Evolutionary conservation across 1,140 invertebrate genomes (phyloP).

Genomic region (Sesamia nonagrioides): DNA sequence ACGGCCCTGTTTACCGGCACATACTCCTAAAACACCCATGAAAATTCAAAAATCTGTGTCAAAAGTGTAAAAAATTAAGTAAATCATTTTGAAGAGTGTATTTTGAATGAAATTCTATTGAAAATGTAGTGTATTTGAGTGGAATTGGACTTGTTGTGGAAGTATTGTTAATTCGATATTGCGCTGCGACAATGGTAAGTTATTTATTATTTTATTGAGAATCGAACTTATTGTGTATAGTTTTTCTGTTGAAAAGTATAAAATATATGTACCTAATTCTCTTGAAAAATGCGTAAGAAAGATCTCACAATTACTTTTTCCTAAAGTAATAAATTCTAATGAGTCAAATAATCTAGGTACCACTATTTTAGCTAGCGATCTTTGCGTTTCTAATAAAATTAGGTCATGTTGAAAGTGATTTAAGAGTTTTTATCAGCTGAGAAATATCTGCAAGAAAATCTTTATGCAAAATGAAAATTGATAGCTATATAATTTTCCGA

Average conservation of each 20-base stretch:
- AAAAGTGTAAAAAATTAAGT: not conserved
- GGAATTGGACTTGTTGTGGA: constrained; percentile 18
- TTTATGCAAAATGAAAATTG: not conserved
- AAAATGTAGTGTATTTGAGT: constrained; percentile 53
- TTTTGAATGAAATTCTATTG: not conserved
- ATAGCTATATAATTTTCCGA: constrained; percentile 19
- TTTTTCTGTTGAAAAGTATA: not conserved
- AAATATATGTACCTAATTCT: too few species aligned
- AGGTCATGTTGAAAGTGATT: not conserved
- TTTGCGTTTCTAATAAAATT: not conserved
- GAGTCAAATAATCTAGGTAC: too few species aligned
- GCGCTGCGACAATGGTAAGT: constrained; percentile 40
- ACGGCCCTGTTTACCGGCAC: constrained; percentile 64
- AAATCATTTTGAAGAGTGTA: not conserved
- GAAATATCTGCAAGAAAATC: not conserved
- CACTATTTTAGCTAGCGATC: too few species aligned
- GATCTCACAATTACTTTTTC: too few species aligned
- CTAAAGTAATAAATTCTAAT: too few species aligned
- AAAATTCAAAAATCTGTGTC: constrained; percentile 20
- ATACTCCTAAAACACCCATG: constrained; percentile 56
- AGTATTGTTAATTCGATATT: constrained; percentile 22
- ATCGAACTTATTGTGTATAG: not conserved
- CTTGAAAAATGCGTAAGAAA: too few species aligned
- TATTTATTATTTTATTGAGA: not conserved
- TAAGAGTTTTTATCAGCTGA: not conserved